These are phyloP conservation scores for Noctilio leporinus DNA, from an alignment of 2,113 vertebrate genomes.

Conservation along the genomic window DNA sequence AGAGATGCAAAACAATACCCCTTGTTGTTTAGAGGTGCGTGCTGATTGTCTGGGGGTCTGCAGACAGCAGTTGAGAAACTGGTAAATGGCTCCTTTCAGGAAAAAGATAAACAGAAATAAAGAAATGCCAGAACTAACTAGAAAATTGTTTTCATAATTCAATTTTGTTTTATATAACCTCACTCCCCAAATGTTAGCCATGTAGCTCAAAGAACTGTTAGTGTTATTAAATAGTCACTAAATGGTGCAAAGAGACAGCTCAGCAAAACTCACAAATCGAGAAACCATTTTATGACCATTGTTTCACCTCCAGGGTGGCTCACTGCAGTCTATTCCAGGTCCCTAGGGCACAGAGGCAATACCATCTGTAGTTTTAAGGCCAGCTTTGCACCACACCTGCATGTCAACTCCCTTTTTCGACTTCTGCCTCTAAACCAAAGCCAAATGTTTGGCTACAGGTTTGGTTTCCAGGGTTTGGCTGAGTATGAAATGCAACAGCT, in stretches of 20 bases:
- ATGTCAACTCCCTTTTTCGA: constrained; percentile 48
- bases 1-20: neutral
- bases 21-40: constrained; percentile 31
- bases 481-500: constrained; percentile 24
- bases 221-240: constrained; percentile 57
- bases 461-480: constrained; percentile 39
- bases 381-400: constrained; percentile 66
- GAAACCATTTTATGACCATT: constrained; percentile 48
- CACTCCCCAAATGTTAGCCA: constrained; percentile 62
- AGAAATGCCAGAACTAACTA: constrained; percentile 52
- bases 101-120: constrained; percentile 69
- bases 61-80: neutral
- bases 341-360: constrained; percentile 53
- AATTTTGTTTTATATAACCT: constrained; percentile 63
- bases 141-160: constrained; percentile 65
- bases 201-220: constrained; percentile 49
- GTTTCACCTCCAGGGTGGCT: constrained; percentile 52
- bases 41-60: constrained; percentile 39
- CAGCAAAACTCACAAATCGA: constrained; percentile 9
- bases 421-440: constrained; percentile 63
- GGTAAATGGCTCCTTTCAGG: constrained; percentile 64
- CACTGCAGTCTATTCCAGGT: constrained; percentile 26
- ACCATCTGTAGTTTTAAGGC: constrained; percentile 71
- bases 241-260: constrained; percentile 41
- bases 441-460: constrained; percentile 58